Conservation (phyloP, 2,113 vertebrate genomes). For the Spea bombifrons region DNA sequence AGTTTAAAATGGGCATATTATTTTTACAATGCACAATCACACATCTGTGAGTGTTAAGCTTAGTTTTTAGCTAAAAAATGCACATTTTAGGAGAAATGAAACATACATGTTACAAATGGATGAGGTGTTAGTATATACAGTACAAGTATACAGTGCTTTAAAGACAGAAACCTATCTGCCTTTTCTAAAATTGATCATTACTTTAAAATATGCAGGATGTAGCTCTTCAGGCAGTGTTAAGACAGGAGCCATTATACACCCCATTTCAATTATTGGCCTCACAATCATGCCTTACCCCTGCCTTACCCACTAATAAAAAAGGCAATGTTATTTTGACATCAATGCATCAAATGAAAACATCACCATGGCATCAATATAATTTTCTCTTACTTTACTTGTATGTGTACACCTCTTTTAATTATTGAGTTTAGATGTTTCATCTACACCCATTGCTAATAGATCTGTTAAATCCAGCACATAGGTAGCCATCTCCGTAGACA, state of each 20-base stretch:
- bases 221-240: conserved; percentile 10
- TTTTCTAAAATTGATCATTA: conserved; percentile 26
- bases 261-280: conserved; percentile 25
- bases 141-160: conserved; percentile 23
- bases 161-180: conserved; percentile 30
- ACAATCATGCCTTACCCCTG: background rate
- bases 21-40: conserved; percentile 47
- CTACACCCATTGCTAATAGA: no score
- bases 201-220: conserved; percentile 20
- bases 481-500: no score
- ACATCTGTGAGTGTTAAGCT: conserved; percentile 44
- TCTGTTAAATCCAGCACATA: no score
- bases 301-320: no score
- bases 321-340: no score
- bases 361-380: no score
- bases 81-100: conserved; percentile 35
- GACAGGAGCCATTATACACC: conserved; percentile 17
- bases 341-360: no score
- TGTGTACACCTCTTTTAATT: no score
- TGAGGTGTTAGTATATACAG: conserved; percentile 45
- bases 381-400: no score
- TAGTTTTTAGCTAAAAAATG: conserved; percentile 38
- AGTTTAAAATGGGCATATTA: conserved; percentile 58
- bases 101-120: conserved; percentile 45
- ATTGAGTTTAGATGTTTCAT: no score